Percentiles rank a stretch among this genome's conserved stretches.
These are phyloP conservation scores for Neodiprion virginianus DNA, from an alignment of 1,140 invertebrate genomes.

Conservation along the genomic window DNA sequence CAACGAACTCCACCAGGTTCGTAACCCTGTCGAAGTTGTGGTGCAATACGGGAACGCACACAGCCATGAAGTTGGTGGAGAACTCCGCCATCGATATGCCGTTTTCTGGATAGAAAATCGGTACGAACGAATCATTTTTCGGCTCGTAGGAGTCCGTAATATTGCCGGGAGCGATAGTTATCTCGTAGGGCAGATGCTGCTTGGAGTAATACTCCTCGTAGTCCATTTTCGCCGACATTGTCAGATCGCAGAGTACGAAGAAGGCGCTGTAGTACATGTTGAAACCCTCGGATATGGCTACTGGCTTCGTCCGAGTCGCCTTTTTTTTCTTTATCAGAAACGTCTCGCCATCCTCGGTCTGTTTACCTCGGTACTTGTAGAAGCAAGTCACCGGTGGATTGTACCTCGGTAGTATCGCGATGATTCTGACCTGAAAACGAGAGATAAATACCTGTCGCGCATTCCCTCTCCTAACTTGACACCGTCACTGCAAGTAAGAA, in stretches of 20 bases:
- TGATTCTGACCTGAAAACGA: conserved; percentile 29
- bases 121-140: conserved; percentile 19
- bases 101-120: conserved; percentile 25
- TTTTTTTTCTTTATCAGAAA: conserved; percentile 4
- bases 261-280: conserved; percentile 32
- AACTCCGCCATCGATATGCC: conserved; percentile 14
- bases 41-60: conserved; percentile 73
- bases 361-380: conserved; percentile 21
- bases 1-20: conserved; percentile 72
- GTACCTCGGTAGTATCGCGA: conserved; percentile 25
- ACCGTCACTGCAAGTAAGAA: neutral
- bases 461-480: no score
- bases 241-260: conserved; percentile 32
- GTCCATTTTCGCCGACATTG: conserved; percentile 15
- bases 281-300: conserved; percentile 33
- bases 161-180: conserved; percentile 23
- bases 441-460: neutral
- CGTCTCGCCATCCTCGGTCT: neutral
- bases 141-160: neutral
- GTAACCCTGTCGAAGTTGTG: conserved; percentile 64
- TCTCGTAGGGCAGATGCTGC: conserved; percentile 15
- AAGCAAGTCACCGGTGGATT: conserved; percentile 23
- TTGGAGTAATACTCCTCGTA: neutral
- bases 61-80: conserved; percentile 55
- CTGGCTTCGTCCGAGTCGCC: conserved; percentile 21